These are phyloP conservation scores for Ophthalmolycus amberensis DNA, from an alignment of 2,113 vertebrate genomes.

Conservation along the genomic window DNA sequence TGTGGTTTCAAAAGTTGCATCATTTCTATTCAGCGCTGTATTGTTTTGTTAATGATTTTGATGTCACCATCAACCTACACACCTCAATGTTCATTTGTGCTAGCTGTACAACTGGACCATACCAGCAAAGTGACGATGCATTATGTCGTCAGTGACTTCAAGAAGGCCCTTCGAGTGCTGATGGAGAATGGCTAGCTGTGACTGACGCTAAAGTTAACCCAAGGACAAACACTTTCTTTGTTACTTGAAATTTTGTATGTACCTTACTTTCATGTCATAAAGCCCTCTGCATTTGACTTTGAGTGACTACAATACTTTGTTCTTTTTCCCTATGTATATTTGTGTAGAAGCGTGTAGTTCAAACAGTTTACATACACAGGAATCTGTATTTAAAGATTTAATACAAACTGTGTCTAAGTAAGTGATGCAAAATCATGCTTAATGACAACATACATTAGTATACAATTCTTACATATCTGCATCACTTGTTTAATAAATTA, in stretches of 20 bases:
- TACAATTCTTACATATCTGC: background rate
- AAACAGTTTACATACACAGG: background rate
- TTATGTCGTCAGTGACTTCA: constrained; percentile 18
- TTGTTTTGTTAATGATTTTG: constrained; percentile 43
- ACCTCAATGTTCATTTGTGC: constrained; percentile 57
- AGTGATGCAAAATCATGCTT: background rate
- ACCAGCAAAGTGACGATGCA: constrained; percentile 37
- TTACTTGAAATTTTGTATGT: constrained; percentile 82
- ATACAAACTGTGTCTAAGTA: background rate
- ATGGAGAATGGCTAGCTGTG: constrained; percentile 33
- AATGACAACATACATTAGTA: background rate
- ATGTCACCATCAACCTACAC: constrained; percentile 37
- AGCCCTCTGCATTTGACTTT: constrained; percentile 79
- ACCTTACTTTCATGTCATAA: constrained; percentile 79
- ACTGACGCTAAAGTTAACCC: constrained; percentile 41
- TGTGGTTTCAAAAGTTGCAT: constrained; percentile 22
- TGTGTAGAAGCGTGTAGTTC: constrained; percentile 15
- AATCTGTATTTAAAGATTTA: background rate
- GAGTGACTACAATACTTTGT: background rate
- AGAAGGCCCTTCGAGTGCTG: constrained; percentile 30
- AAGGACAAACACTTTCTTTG: constrained; percentile 73
- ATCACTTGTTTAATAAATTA: background rate
- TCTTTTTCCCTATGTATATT: background rate
- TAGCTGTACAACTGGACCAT: constrained; percentile 34
- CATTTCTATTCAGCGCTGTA: constrained; percentile 40